Percentiles rank a stretch among this genome's conserved stretches.
These are phyloP conservation scores for Criorhina ranunculi DNA, from an alignment of 2,888 invertebrate genomes.

Conservation along the genomic window DNA sequence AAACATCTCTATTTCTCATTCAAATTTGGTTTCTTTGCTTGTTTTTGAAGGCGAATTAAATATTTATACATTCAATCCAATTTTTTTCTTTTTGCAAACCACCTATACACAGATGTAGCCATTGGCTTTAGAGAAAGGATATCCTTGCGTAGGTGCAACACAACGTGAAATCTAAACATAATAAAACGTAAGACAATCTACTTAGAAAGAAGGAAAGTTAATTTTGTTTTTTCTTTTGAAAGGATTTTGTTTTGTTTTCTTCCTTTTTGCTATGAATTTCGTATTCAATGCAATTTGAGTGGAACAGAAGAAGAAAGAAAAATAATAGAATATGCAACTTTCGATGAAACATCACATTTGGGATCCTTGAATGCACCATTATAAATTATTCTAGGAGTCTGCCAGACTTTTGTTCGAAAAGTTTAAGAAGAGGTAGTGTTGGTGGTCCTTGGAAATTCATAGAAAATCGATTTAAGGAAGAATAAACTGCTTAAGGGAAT, in stretches of 20 bases:
- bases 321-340: slow-evolving; percentile 63
- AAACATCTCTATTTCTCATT: slow-evolving; percentile 68
- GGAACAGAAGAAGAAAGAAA: slow-evolving; percentile 35
- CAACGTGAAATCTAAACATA: slow-evolving; percentile 40
- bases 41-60: slow-evolving; percentile 81
- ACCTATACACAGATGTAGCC: slow-evolving; percentile 35
- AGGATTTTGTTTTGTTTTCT: slow-evolving; percentile 9
- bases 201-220: slow-evolving; percentile 23
- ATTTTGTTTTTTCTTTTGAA: slow-evolving; percentile 12
- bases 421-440: slow-evolving; percentile 2
- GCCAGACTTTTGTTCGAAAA: background rate
- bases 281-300: slow-evolving; percentile 67
- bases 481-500: slow-evolving; percentile 63
- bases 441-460: slow-evolving; percentile 32
- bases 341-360: slow-evolving; percentile 62
- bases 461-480: slow-evolving; percentile 47
- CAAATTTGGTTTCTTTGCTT: slow-evolving; percentile 47
- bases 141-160: slow-evolving; percentile 15
- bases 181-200: slow-evolving; percentile 44
- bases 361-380: slow-evolving; percentile 63
- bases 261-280: slow-evolving; percentile 29
- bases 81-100: slow-evolving; percentile 78
- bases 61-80: slow-evolving; percentile 84
- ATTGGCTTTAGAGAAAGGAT: background rate
- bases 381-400: slow-evolving; percentile 55